A percentile compares a stretch with the other conserved stretches of the same genome.
Conservation (phyloP, 92 coral and sea anemone species). For the Porites rus region DNA sequence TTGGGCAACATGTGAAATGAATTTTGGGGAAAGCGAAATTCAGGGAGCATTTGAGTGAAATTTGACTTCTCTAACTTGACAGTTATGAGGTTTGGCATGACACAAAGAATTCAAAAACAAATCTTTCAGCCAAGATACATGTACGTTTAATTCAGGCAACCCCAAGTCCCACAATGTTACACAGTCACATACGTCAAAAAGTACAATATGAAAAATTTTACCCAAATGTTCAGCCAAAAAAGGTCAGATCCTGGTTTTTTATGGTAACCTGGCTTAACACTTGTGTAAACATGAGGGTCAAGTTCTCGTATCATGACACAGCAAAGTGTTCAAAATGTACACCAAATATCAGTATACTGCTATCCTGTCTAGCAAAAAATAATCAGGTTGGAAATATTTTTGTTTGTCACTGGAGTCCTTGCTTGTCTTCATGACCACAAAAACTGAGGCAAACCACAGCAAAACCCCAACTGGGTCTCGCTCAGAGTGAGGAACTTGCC, state of each 20-base stretch:
- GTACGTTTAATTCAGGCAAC: slow-evolving; percentile 13
- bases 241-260: background rate
- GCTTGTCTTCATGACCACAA: no score
- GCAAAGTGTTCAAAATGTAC: background rate
- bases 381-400: no score
- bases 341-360: background rate
- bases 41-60: background rate
- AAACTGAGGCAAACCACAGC: no score
- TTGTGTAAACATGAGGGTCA: background rate
- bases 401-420: no score
- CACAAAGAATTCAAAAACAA: no score
- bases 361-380: no score
- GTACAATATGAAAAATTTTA: background rate
- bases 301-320: background rate
- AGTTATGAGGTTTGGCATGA: no score
- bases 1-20: slow-evolving; percentile 3
- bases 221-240: background rate
- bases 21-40: slow-evolving; percentile 1
- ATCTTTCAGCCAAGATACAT: background rate
- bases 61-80: no score
- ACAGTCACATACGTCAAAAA: background rate
- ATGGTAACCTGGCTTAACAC: background rate
- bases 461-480: no score
- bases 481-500: no score
- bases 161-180: slow-evolving; percentile 7